Base-by-base conservation (phyloP, 1,140 invertebrate species). In the Rhyacophila brunnea region DNA sequence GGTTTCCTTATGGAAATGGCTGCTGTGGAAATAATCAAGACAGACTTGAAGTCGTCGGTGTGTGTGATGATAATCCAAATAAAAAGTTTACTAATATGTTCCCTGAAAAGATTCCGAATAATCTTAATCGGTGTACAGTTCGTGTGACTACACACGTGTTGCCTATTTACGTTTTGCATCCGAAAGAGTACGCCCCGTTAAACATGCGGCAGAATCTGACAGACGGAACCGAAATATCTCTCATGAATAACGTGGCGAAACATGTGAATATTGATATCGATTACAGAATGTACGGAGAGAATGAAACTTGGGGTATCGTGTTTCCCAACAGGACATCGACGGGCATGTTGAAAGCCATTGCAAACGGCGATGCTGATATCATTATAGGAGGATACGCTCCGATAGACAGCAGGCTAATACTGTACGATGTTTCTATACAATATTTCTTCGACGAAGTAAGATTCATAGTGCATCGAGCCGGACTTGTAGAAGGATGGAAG, bases 61-160 rank as follows among this genome's bases (percentile, higher is more conserved):
- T 23, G 7, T 68, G 67, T 23, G n/a, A n/a, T n/a, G n/a, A n/a
- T n/a, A n/a, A n/a, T n/a, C 13, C 3, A 35, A 46, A 32, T 44
- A 52, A 32, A 6, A 53, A 48, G 10, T 50, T 34, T 2, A 51
- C 36, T 10, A 17, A 60, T 45, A 61, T 58, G 47, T 68, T 64
- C 36, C 28, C 28, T 0, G 56, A 68, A 35, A 65, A 67, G 36
- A 58, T 69, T 17, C 68, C 68, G 0, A 50, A 50, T 15, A 52
- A 60, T 28, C 60, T 69, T 35, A 58, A 65, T 13, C 46, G 55
- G 6, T 69, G 68, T 45, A 35, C 54, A 17, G 40, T 69, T n/a
- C 62, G 38, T 28, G 60, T 69, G 7, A 42, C 51, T n/a, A 64
- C 63, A 15, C 52, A 47, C 6, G 45, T 64, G 34, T 54, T 57